Evolutionary conservation across 2,113 vertebrate genomes (phyloP), one percentile per base, ranked within the genome.

Genomic region (Crotalus horridus): DNA sequence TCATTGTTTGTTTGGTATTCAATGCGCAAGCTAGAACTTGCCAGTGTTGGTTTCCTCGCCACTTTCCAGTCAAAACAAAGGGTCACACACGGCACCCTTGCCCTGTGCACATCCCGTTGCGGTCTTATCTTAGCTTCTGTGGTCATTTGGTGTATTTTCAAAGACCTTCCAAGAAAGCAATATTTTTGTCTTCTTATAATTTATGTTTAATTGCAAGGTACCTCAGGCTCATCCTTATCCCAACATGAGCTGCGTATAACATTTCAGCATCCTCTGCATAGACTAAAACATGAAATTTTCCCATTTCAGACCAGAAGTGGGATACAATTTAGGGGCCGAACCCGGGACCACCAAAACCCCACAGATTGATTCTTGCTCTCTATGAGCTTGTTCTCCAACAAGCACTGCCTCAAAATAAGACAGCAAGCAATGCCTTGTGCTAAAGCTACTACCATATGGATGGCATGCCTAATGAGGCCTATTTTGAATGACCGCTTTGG

Each of bases 381-480:
- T 51, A 13, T 56, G 91, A 69, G 90, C 81, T 87, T 33, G 58
- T 33, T 48, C 89, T 92, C 88, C 74, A 90, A 74, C 46, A 89
- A 89, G 69, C 33, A 46, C 48, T 64, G 48, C 11, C 33, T n/a
- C 29, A 81, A 88, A 91, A 88, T 55, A 74, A 93, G 92, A 24
- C 55, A 85, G 69, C 33, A 13, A 89, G 46, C 55, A 3, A 1
- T 59, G 64, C 64, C 87, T 91, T 89, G 43, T 85, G 90, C 33
- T 89, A 54, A 54, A 88, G 55, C 74, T 85, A 93, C 91, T 89
- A 85, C 87, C 93, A 91, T 93, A 91, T 89, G 93, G 93, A 89
- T 89, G 88, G 56, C 54, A 74, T 59, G 53, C 53, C 53, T 33
- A 21, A 87, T 59, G 33, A 89, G 90, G 64, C 55, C 90, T 51